Evolutionary conservation across 1,140 invertebrate species (phyloP), one percentile per base, ranked within the genome.

Genomic region (Hermetia illucens): DNA sequence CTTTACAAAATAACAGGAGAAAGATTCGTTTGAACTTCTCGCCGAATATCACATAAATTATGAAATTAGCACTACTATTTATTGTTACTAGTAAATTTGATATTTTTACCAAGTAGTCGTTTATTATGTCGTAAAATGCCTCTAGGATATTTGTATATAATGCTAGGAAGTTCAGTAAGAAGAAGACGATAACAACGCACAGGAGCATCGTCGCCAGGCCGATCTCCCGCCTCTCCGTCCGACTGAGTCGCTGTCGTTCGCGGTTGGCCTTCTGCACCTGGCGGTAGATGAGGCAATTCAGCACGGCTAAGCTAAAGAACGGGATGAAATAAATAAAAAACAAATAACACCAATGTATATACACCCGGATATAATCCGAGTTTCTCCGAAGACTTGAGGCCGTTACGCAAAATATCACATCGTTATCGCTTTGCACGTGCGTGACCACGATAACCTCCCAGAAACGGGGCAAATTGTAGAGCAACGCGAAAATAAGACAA

Each of bases 11-110:
- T 50, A 89, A 72, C 49, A 82, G 74, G 38, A 92, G 65, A 61
- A 92, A 91, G 38, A 90, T 75, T 25, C 83, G 71, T 51, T 92
- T 85, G 64, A 97, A 97, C 55, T 96, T 95, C 53, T 93, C 85
- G 1, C 92, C 93, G 56, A 95, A 94, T 24, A 93, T 89, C 41
- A 94, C 91, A 63, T 97, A 97, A 42, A 97, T 91, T 36, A 96
- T 77, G 58, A 96, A 96, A 61, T 97, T 97, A 22, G 95, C 84
- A 46, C 91, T 92, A 48, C 89, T 94, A 65, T 97, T 97, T 47
- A 96, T 80, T 19, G 87, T 94, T 9, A 96, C 89, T 20, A 96
- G 68, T n/a, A 96, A 72, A 60, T 97, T 95, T 45, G 83, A 82
- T 5, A 72, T 69, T 49, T 83, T 88, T 5, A 95, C 82, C 32